Conservation (phyloP, 2,113 vertebrate species). For the Mesoclemmys tuberculata region DNA sequence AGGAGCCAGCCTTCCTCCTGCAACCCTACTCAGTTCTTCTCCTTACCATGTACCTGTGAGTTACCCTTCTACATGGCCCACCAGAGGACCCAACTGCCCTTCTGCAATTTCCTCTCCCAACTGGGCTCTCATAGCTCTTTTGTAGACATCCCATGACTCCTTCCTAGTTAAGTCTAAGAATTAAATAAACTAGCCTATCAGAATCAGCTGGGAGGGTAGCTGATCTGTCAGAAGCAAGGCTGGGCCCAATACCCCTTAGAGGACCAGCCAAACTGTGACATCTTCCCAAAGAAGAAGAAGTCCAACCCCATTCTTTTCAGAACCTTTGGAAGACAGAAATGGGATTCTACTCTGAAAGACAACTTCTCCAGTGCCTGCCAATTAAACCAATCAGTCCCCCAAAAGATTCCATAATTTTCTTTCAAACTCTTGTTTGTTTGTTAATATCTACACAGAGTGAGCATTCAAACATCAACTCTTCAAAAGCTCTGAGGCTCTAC, state of each 20-base stretch:
- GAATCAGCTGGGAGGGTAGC: neutral
- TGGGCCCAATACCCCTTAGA: too few species aligned
- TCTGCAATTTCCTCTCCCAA: neutral
- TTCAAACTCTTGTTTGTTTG: neutral
- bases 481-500: neutral
- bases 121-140: neutral
- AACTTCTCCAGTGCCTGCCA: neutral
- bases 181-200: neutral
- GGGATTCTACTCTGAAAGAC: neutral
- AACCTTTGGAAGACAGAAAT: neutral
- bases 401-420: too few species aligned
- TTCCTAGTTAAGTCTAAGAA: neutral
- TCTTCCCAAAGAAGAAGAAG: neutral
- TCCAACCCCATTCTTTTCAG: neutral
- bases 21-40: neutral
- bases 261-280: too few species aligned
- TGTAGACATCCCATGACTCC: neutral
- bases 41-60: neutral
- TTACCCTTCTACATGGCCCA: neutral
- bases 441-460: neutral
- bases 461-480: neutral
- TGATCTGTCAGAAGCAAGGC: too few species aligned
- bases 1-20: too few species aligned
- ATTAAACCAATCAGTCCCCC: neutral
- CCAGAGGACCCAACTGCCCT: neutral